These are phyloP conservation scores for Barypeithes pellucidus DNA, from an alignment of 2,888 invertebrate species.

Conservation along the genomic window DNA sequence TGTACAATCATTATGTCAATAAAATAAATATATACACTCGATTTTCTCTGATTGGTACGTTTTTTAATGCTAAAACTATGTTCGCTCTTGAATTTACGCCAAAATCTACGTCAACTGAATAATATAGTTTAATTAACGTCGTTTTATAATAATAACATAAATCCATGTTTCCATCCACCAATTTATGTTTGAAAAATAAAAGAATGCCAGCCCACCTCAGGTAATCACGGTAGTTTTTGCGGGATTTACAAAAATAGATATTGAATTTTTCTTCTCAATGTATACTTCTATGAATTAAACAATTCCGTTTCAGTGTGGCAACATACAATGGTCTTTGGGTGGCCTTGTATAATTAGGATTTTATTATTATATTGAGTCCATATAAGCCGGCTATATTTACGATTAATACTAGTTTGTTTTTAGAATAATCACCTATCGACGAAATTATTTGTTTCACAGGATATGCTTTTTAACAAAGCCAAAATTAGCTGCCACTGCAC, in stretches of 20 bases:
- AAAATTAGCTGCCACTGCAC: background rate
- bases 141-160: too few species aligned
- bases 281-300: background rate
- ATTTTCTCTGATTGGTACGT: too few species aligned
- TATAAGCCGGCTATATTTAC: slow-evolving; percentile 21
- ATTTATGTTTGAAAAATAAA: too few species aligned
- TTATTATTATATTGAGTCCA: slow-evolving; percentile 33
- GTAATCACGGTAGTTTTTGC: too few species aligned
- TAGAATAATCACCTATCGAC: slow-evolving; percentile 8
- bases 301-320: slow-evolving; percentile 5
- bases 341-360: slow-evolving; percentile 41
- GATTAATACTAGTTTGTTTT: slow-evolving; percentile 29
- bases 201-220: background rate
- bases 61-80: background rate
- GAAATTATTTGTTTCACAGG: background rate
- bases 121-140: too few species aligned
- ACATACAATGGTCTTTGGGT: slow-evolving; percentile 27
- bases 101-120: too few species aligned
- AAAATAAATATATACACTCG: too few species aligned
- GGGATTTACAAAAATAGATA: background rate
- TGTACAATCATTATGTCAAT: too few species aligned
- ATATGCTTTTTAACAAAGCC: slow-evolving; percentile 8
- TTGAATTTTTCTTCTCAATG: background rate
- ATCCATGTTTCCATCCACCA: too few species aligned
- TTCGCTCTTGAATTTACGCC: too few species aligned